Evolutionary conservation across 2,888 invertebrate species (phyloP).

Genomic region (Eupithecia dodoneata): DNA sequence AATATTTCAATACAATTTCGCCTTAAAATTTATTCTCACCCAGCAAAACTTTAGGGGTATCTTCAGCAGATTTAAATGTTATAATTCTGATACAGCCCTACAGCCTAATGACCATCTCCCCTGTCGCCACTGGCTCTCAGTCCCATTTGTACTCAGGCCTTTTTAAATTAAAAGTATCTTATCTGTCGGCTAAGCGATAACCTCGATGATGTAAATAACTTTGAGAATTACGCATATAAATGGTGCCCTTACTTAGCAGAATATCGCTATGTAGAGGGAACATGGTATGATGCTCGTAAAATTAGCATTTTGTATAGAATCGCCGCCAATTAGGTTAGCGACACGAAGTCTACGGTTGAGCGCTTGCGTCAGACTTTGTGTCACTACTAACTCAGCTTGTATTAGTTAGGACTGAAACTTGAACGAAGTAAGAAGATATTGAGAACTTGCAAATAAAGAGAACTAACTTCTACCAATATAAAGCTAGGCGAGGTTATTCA

Average conservation of each 20-base stretch:
- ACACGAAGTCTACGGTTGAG: conserved; percentile 58
- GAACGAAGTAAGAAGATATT: neutral
- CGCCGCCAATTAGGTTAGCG: conserved; percentile 80
- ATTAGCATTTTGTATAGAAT: conserved; percentile 73
- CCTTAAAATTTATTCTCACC: neutral
- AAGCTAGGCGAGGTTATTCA: neutral
- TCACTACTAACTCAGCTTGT: conserved; percentile 40
- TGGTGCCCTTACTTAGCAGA: conserved; percentile 46
- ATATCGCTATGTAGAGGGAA: conserved; percentile 48
- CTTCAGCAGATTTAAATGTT: conserved; percentile 12
- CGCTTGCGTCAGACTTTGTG: conserved; percentile 47
- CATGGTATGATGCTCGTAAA: conserved; percentile 62
- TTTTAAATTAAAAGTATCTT: conserved; percentile 15
- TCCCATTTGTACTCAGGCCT: conserved; percentile 12
- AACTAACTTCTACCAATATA: neutral
- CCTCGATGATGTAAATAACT: conserved; percentile 33
- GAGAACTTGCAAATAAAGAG: neutral
- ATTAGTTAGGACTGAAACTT: conserved; percentile 6
- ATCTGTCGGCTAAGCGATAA: conserved; percentile 16
- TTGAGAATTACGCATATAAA: conserved; percentile 45
- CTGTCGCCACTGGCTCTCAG: neutral
- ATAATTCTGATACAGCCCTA: conserved; percentile 1
- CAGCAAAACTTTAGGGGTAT: neutral
- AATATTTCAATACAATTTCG: neutral
- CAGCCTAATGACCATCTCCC: conserved; percentile 4